Conservation (phyloP, 2,888 invertebrate genomes). For the Phorcus lineatus region DNA sequence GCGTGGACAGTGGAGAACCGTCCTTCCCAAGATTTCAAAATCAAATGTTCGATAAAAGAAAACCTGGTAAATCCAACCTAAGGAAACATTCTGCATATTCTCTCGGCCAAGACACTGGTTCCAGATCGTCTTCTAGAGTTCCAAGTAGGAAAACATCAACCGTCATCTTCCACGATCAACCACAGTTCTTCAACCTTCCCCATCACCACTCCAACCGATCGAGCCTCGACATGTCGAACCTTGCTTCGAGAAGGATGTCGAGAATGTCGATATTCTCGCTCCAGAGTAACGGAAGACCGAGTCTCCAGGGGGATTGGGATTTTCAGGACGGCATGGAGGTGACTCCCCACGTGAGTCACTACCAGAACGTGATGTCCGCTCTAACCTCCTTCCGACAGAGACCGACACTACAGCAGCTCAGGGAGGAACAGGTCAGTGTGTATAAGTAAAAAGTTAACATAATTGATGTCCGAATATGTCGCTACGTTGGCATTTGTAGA, state of each 20-base stretch:
- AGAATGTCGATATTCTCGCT: slow-evolving; percentile 37
- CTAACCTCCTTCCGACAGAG: slow-evolving; percentile 53
- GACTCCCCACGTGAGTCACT: slow-evolving; percentile 88
- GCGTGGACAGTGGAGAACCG: background rate
- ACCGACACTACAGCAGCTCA: slow-evolving; percentile 74
- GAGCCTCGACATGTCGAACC: background rate
- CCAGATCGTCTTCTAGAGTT: background rate
- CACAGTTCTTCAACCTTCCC: slow-evolving; percentile 29
- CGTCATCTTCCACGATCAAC: slow-evolving; percentile 33
- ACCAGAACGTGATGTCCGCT: slow-evolving; percentile 77
- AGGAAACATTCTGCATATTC: slow-evolving; percentile 14
- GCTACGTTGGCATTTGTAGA: too few species aligned
- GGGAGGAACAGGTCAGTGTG: slow-evolving; percentile 65
- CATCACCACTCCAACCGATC: slow-evolving; percentile 6
- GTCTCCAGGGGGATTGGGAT: slow-evolving; percentile 35
- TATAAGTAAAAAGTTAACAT: background rate
- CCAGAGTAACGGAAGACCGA: slow-evolving; percentile 22
- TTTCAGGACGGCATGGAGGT: slow-evolving; percentile 83
- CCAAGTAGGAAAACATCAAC: slow-evolving; percentile 32
- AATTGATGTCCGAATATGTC: too few species aligned
- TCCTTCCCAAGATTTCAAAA: too few species aligned
- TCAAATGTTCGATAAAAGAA: background rate
- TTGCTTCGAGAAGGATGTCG: slow-evolving; percentile 23
- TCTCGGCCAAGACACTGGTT: background rate
- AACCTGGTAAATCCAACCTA: background rate